Base-by-base conservation (phyloP, 2,797 vertebrate genomes). In the Cygnus olor region DNA sequence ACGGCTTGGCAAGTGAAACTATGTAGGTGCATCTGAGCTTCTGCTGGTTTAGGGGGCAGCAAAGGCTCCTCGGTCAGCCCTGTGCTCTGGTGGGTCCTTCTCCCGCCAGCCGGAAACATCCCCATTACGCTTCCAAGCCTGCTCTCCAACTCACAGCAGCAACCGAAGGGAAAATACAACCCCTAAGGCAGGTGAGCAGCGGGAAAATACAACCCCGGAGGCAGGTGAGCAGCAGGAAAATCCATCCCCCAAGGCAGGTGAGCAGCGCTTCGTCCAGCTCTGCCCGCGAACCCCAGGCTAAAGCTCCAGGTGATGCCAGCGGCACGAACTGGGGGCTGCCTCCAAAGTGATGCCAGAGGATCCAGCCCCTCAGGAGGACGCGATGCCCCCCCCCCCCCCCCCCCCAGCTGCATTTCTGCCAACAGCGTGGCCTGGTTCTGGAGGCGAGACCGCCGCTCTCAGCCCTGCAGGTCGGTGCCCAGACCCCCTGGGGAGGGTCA, bases 231-330 rank as follows among this genome's bases (percentile, higher is more conserved):
- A 24, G 47, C 6, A 3, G 47, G 47, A 22, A 49, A 49, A 49
- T 1, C 21, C 24, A 58, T 1, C 24, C 34, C 68, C 5, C 2
- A 0, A 2, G 1, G 10, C 4, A n/a, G 27, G 42, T 4, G 40
- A 83, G 71, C 65, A 28, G 53, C 13, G 4, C 54, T 89, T 70
- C 21, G 18, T 5, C 22, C 78, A 22, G 70, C 85, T 70, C 60
- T 91, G 85, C 72, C 28, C 28, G 3, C 1, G 3, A 51, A 79
- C 18, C 20, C 65, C 3, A 17, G 34, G 14, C 69, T 60, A 6
- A 27, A 76, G 32, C 32, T 49, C 30, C 87, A 56, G 76, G 81
- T 63, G 89, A 42, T 1, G 34, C 79, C 82, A 80, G 84, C 65
- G 28, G 61, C 1, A 73, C 45, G 69, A 44, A 47, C 1, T 4